Base-by-base conservation (phyloP, 2,113 vertebrate genomes). In the Fulmarus glacialis region DNA sequence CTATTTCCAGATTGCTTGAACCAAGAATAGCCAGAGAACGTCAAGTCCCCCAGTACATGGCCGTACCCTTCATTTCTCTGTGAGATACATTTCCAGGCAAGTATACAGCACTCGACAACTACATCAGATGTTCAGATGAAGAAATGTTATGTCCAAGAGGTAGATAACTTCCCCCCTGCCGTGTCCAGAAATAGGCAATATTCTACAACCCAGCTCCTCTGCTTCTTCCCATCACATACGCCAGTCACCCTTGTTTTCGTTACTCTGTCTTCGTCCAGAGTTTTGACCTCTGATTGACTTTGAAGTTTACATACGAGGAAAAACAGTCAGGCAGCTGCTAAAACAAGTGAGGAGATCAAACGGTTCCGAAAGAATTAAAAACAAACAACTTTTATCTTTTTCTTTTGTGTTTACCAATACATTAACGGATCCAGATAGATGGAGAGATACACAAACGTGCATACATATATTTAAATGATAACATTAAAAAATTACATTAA, bases 261-360 rank as follows among this genome's bases (percentile, higher is more conserved):
- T 89, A 60, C 60, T 79, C 89, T 73, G 81, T 74, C 94, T 95
- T 92, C 40, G 11, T 85, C 86, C 91, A 89, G 80, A 87, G 90
- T 86, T 95, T 96, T 97, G 97, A 97, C 96, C 97, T 96, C 94
- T 91, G 78, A 78, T 95, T 97, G 94, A 97, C 95, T 97, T 96
- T 96, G 93, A 97, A 96, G 96, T 97, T 97, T 97, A 97, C 91
- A 94, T 97, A 95, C 0, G 12, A 96, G 89, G 82, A 96, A 94
- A 95, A 97, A 92, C 90, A 97, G 94, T 71, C 89, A 94, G 89
- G 86, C 97, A 97, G 97, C 97, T 97, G 96, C 96, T 97, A 97
- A 97, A 97, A 97, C 97, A 97, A 97, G 93, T 5, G 0, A 59
- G 11, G 87, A 70, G 94, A 97, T 97, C 97, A 97, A 97, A 96